Evolutionary conservation across 2,113 vertebrate genomes (phyloP).

Genomic region (Dipodomys merriami): DNA sequence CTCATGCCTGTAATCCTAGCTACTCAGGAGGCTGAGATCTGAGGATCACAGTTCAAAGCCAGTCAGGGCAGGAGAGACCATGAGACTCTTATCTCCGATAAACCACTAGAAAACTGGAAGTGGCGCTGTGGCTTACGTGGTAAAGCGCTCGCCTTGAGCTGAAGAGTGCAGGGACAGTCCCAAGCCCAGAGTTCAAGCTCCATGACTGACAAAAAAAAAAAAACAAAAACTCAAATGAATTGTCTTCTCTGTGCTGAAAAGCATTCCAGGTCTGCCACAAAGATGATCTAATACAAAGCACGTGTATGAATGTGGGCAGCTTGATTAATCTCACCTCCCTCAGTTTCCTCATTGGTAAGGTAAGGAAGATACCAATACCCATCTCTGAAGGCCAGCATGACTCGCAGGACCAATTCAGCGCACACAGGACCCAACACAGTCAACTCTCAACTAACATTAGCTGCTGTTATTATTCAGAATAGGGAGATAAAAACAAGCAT

Average conservation of each 20-base stretch:
- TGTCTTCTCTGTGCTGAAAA: neutral
- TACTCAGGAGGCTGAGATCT: no score
- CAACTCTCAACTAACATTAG: neutral
- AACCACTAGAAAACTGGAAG: no score
- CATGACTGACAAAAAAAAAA: no score
- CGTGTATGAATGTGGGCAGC: rapidly evolving
- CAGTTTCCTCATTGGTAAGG: neutral
- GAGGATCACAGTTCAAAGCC: no score
- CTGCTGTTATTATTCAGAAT: neutral
- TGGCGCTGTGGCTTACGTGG: no score
- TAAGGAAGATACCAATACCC: neutral
- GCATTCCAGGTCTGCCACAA: neutral
- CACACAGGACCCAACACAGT: neutral
- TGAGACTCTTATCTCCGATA: no score
- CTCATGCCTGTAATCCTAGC: no score
- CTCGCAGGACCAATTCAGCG: no score
- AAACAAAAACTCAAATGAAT: neutral
- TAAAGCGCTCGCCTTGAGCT: no score
- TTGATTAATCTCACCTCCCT: neutral
- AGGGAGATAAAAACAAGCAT: neutral
- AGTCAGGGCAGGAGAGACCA: no score
- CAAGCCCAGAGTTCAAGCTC: no score
- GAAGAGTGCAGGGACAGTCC: no score
- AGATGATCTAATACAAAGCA: rapidly evolving
- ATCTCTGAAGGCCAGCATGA: neutral